A percentile compares a stretch with the other conserved stretches of the same genome.
Conservation (phyloP, 2,113 vertebrate species). For the Acrocephalus kingi region DNA sequence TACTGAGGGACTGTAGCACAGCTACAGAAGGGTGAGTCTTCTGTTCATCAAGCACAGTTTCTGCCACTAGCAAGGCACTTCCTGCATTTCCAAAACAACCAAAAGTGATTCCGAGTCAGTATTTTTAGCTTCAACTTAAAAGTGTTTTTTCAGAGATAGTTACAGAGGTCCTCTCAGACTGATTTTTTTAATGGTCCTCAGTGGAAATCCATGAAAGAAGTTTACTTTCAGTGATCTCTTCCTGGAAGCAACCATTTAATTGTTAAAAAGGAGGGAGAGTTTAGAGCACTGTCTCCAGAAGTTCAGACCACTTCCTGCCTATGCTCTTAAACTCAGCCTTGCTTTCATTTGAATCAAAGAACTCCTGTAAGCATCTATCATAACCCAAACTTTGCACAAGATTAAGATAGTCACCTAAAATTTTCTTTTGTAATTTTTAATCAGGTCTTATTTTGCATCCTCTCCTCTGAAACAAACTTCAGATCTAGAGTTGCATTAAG, state of each 20-base stretch:
- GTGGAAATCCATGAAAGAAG: neutral
- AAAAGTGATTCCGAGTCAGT: neutral
- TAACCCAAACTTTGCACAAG: neutral
- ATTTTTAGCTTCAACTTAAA: neutral
- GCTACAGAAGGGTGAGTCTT: slow-evolving; percentile 72
- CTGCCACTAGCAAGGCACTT: slow-evolving; percentile 82
- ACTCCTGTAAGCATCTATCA: neutral
- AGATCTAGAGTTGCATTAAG: neutral
- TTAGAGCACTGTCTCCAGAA: neutral
- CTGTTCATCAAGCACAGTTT: slow-evolving; percentile 83
- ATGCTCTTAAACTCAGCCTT: neutral
- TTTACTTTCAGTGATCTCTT: neutral
- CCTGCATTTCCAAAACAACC: slow-evolving; percentile 74
- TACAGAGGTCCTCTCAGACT: neutral
- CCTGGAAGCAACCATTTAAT: neutral
- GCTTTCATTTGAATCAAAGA: neutral
- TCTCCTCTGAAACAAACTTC: neutral
- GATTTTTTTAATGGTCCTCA: neutral
- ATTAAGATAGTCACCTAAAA: neutral
- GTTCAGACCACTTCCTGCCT: neutral
- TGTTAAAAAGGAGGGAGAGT: neutral
- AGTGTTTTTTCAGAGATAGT: neutral
- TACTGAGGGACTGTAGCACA: slow-evolving; percentile 85
- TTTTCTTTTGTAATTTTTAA: neutral
- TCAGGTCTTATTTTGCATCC: neutral